Conservation (phyloP, 2,797 vertebrate species). For the Xenops minutus region DNA sequence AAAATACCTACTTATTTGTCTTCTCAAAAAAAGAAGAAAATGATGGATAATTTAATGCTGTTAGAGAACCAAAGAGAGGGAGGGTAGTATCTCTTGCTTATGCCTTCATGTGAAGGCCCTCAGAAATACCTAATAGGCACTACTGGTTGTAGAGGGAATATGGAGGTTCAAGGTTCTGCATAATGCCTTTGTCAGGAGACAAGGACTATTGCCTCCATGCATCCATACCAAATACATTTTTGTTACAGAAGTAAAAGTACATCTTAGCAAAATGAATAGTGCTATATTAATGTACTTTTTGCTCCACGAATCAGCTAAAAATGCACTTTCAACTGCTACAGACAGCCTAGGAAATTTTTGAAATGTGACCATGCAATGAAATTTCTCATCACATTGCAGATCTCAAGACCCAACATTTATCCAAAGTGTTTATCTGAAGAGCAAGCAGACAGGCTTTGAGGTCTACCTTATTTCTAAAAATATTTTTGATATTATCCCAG, state of each 20-base stretch:
- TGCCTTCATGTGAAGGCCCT: not conserved
- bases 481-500: not conserved
- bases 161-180: not conserved
- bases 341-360: not conserved
- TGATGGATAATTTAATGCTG: not conserved
- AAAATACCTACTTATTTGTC: not conserved
- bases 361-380: not conserved
- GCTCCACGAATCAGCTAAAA: not conserved
- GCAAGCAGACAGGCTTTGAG: not conserved
- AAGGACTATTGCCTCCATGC: not conserved
- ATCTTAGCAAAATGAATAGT: not conserved
- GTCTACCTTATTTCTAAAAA: not conserved
- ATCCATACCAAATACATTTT: not conserved
- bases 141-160: not conserved
- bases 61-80: not conserved
- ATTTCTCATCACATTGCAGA: not conserved
- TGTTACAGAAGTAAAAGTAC: not conserved
- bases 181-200: not conserved
- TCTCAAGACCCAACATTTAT: not conserved
- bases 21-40: not conserved
- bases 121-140: not conserved
- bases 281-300: not conserved
- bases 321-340: not conserved
- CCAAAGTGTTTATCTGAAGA: not conserved
- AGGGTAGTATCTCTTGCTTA: not conserved